A percentile compares a stretch with the other conserved stretches of the same genome.
Evolutionary conservation across 2,888 invertebrate species (phyloP).

Genomic region (Sinelater perroti): DNA sequence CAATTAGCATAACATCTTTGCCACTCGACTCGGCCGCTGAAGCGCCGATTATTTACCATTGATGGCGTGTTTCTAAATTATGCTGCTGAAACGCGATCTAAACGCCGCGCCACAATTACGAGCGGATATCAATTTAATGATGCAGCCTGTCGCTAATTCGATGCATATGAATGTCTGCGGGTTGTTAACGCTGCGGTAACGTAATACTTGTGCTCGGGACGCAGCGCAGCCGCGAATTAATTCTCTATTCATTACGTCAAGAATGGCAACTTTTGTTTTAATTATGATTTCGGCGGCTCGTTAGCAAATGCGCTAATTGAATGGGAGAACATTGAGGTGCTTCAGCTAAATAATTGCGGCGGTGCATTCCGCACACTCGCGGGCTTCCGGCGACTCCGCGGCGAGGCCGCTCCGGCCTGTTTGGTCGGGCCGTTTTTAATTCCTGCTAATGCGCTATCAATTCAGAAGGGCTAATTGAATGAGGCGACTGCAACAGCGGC

Average conservation of each 20-base stretch:
- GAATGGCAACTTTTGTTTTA: slow-evolving; percentile 37
- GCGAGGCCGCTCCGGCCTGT: too few relatives aligned
- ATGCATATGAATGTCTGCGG: slow-evolving; percentile 33
- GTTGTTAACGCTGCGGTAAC: slow-evolving; percentile 35
- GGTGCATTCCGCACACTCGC: slow-evolving; percentile 24
- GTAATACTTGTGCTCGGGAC: slow-evolving; percentile 33
- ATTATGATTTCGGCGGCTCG: slow-evolving; percentile 37
- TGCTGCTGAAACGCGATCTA: slow-evolving; percentile 5
- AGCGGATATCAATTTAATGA: slow-evolving; percentile 33
- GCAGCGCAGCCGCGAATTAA: slow-evolving; percentile 32
- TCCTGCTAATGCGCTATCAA: slow-evolving; percentile 6
- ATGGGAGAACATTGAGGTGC: slow-evolving; percentile 33
- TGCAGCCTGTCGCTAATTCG: slow-evolving; percentile 31
- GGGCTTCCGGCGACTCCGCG: too few relatives aligned
- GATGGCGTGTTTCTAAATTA: background rate
- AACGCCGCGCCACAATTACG: slow-evolving; percentile 23
- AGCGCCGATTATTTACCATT: too few relatives aligned
- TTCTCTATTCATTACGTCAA: slow-evolving; percentile 37
- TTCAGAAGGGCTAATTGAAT: slow-evolving; percentile 9
- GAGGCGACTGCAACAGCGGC: background rate
- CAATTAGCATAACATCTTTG: background rate
- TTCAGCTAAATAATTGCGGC: slow-evolving; percentile 35
- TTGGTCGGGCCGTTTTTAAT: background rate
- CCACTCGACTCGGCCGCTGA: background rate
- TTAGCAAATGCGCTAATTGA: slow-evolving; percentile 36